phyloP scores from a whole-genome alignment of 2,113 vertebrate genomes.

The Peucedramus taeniatus region DNA sequence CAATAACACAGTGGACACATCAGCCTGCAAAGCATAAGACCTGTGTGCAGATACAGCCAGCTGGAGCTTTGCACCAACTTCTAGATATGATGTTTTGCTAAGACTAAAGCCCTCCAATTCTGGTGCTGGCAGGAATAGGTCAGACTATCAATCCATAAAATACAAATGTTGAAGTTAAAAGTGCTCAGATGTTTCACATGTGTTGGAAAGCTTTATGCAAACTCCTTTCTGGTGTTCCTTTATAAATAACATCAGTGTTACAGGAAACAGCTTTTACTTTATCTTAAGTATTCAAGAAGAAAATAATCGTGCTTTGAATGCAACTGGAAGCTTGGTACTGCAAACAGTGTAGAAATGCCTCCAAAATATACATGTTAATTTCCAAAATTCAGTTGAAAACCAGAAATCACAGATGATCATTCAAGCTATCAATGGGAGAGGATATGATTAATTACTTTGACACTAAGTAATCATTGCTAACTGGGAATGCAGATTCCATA shows the following conservation, averaged over 20 bases:
- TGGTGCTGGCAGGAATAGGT: background rate
- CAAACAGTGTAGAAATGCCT: background rate
- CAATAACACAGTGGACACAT: background rate
- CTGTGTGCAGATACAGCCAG: background rate
- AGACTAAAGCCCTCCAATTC: background rate
- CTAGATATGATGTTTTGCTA: background rate
- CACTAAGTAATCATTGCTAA: background rate
- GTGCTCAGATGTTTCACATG: accelerated
- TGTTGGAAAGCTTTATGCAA: background rate
- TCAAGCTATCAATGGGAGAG: background rate
- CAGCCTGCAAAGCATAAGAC: background rate
- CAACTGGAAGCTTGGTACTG: background rate
- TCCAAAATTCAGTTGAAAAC: background rate
- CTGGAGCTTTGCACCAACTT: background rate
- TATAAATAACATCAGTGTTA: background rate
- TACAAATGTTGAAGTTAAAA: background rate
- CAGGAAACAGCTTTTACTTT: background rate
- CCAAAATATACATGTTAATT: background rate
- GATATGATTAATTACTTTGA: background rate
- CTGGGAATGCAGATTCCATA: background rate
- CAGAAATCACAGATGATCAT: background rate
- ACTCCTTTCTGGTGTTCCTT: background rate
- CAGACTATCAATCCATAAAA: background rate
- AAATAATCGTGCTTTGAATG: background rate
- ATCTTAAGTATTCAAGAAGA: background rate